These are phyloP conservation scores for Dermatophagoides farinae DNA, from an alignment of 1,140 invertebrate genomes.

Conservation along the genomic window DNA sequence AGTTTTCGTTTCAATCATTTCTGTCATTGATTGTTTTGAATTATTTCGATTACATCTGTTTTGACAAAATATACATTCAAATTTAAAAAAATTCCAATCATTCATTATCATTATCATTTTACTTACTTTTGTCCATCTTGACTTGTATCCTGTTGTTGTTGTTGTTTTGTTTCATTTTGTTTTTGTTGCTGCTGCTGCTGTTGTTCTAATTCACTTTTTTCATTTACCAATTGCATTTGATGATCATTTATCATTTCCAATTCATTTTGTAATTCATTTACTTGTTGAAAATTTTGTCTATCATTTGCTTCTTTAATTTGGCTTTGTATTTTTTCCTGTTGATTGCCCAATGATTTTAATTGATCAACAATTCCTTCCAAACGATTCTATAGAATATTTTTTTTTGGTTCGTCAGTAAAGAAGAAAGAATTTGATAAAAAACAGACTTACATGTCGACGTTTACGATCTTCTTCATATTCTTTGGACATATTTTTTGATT, in stretches of 20 bases:
- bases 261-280: slow-evolving; percentile 27
- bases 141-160: slow-evolving; percentile 38
- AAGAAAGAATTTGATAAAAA: background rate
- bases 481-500: no score
- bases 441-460: slow-evolving; percentile 19
- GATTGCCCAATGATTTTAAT: slow-evolving; percentile 27
- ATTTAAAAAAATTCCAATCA: no score
- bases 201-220: slow-evolving; percentile 32
- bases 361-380: slow-evolving; percentile 32
- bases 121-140: background rate
- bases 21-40: no score
- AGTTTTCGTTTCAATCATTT: background rate
- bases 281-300: slow-evolving; percentile 21
- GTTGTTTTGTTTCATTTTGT: no score
- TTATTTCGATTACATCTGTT: no score
- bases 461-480: slow-evolving; percentile 20
- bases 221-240: slow-evolving; percentile 31
- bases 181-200: slow-evolving; percentile 23
- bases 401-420: background rate
- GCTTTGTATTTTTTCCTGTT: slow-evolving; percentile 30
- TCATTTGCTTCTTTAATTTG: slow-evolving; percentile 24
- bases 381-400: slow-evolving; percentile 28
- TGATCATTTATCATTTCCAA: slow-evolving; percentile 29
- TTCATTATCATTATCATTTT: no score
- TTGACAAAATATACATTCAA: no score